Evolutionary conservation across 2,888 invertebrate species (phyloP), one percentile per base, ranked within the genome.

Genomic region (Lutraria lutraria): DNA sequence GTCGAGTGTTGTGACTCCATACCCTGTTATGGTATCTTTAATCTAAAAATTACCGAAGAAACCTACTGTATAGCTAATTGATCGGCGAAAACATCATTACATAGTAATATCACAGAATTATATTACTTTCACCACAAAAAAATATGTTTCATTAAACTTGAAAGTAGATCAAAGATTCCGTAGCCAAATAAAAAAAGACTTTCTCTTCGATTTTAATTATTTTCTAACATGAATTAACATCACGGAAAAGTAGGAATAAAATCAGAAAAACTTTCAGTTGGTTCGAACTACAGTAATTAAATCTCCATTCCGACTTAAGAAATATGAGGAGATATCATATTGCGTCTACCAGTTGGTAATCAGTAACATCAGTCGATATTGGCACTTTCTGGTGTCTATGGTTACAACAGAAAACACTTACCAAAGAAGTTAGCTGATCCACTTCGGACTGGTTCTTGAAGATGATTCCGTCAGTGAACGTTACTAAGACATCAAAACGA

Each of bases 401-500:
- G 19, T 12, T 3, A 56, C 21, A 60, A 21, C n/a, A 60, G 8
- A 60, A 13, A 25, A 68, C 63, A 68, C 76, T 76, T 76, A 76
- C 76, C 31, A 31, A 3, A 16, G 15, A 31, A 6, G 76, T 19
- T 31, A 76, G 31, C 16, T 76, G 16, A 76, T 76, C 34, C 3
- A 76, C 31, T 19, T 31, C 76, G 15, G 29, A 31, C 34, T 76
- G 13, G 31, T 31, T 76, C 19, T 31, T 76, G 34, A 90, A 60
- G 29, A 81, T 21, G 12, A 85, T 53, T 52, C 88, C 21, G 19
- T 79, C 25, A 16, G 63, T 60, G 21, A 91, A 56, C 8, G 81
- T 63, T 29, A 92, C 15, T 3, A 85, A 31, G 10, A 90, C 92
- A 29, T 92, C 92, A 83, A 92, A 90, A 16, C 92, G 83, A 43